Evolutionary conservation across 2,113 vertebrate genomes (phyloP).

Genomic region (Microcebus tavaratra): DNA sequence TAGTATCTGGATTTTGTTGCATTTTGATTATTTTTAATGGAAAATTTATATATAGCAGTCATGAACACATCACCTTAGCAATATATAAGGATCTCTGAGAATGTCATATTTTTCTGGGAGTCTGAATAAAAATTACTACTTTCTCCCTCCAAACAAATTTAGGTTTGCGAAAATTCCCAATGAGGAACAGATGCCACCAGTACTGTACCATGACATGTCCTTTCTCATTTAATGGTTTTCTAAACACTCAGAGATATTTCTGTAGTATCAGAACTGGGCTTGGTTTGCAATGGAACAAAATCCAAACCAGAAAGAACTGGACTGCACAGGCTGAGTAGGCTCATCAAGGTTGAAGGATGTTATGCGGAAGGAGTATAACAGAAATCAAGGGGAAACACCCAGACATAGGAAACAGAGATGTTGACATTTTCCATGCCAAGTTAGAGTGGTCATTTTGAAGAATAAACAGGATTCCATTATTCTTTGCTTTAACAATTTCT

Average conservation of each 20-base stretch:
- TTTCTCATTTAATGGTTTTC: background rate
- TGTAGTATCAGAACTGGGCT: background rate
- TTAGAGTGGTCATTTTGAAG: background rate
- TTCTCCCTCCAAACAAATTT: background rate
- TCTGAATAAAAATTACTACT: background rate
- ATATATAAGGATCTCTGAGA: background rate
- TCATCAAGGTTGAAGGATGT: background rate
- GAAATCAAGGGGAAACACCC: background rate
- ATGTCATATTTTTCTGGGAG: background rate
- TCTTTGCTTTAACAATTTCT: background rate
- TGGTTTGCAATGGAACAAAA: background rate
- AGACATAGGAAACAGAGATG: too few relatives aligned
- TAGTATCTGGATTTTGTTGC: background rate
- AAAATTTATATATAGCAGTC: background rate
- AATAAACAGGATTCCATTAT: background rate
- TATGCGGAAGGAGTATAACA: background rate
- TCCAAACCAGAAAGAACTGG: background rate
- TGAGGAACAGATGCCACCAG: background rate
- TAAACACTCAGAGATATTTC: background rate
- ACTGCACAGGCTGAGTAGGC: too few relatives aligned
- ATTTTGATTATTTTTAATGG: background rate
- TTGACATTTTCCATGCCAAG: background rate
- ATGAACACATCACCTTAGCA: fast-evolving
- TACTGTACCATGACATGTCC: fast-evolving
- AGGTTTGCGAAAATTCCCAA: background rate